Conservation (phyloP, 2,113 vertebrate species). For the Triplophysa siluroides region DNA sequence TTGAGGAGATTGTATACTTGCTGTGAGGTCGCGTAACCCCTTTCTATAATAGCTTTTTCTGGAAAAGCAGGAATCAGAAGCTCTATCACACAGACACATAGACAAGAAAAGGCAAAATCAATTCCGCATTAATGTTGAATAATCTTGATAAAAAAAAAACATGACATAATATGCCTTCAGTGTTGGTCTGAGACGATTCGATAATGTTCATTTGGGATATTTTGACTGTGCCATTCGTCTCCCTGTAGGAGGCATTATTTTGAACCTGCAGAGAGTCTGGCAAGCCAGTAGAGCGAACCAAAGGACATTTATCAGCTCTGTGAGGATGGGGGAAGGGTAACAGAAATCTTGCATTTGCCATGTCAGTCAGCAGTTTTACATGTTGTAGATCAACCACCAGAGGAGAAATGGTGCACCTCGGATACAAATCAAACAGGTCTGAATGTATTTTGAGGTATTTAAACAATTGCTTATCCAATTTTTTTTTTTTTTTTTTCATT, state of each 20-base stretch:
- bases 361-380: neutral
- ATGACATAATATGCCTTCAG: constrained; percentile 38
- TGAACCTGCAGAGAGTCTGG: constrained; percentile 51
- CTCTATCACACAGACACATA: constrained; percentile 49
- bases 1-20: constrained; percentile 69
- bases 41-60: constrained; percentile 56
- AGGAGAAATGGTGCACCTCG: neutral
- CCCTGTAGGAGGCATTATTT: constrained; percentile 61
- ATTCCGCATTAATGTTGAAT: neutral
- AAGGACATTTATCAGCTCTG: constrained; percentile 65
- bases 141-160: too few relatives aligned
- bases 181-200: constrained; percentile 49
- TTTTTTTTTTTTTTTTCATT: too few relatives aligned
- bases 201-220: constrained; percentile 35
- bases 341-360: neutral
- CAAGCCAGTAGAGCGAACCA: constrained; percentile 46
- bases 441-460: too few relatives aligned
- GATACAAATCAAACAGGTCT: too few relatives aligned
- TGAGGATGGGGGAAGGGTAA: neutral
- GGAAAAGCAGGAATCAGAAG: constrained; percentile 59
- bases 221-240: constrained; percentile 58
- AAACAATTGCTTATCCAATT: too few relatives aligned
- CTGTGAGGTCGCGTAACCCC: constrained; percentile 66
- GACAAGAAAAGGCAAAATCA: neutral
- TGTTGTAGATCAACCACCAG: neutral